phyloP scores from a whole-genome alignment of 2,888 invertebrate species.

The Teleiodes luculella region DNA sequence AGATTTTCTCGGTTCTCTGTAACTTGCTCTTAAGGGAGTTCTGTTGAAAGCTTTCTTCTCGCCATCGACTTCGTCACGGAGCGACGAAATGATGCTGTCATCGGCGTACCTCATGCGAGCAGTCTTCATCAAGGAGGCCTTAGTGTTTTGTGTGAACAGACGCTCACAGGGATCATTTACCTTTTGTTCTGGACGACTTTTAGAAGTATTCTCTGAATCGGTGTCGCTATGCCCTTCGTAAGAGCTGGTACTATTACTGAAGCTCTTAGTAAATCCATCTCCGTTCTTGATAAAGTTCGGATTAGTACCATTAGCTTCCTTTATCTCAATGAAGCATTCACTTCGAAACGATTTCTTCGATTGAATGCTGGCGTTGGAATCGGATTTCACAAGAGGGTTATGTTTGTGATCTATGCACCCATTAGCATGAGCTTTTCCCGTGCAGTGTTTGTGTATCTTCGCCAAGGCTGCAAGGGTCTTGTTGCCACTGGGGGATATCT shows the following conservation, averaged over 20 bases:
- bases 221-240: conserved; percentile 83
- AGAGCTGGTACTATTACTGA: conserved; percentile 80
- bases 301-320: conserved; percentile 53
- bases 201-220: conserved; percentile 79
- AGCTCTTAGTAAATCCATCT: conserved; percentile 65
- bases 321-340: conserved; percentile 69
- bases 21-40: conserved; percentile 62
- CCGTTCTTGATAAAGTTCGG: conserved; percentile 45
- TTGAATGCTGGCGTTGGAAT: conserved; percentile 67
- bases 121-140: conserved; percentile 80
- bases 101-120: conserved; percentile 79
- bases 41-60: conserved; percentile 62
- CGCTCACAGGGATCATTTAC: conserved; percentile 68
- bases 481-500: conserved; percentile 65
- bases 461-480: conserved; percentile 75
- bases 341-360: conserved; percentile 63
- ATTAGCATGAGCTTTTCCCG: conserved; percentile 86
- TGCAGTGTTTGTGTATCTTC: conserved; percentile 85
- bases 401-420: conserved; percentile 79
- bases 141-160: conserved; percentile 77
- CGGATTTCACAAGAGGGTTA: conserved; percentile 65
- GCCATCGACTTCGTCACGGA: conserved; percentile 67
- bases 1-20: conserved; percentile 60
- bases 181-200: conserved; percentile 54
- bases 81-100: conserved; percentile 54